Evolutionary conservation across 1,140 invertebrate species (phyloP).

Genomic region (Trachymyrmex cornetzi): DNA sequence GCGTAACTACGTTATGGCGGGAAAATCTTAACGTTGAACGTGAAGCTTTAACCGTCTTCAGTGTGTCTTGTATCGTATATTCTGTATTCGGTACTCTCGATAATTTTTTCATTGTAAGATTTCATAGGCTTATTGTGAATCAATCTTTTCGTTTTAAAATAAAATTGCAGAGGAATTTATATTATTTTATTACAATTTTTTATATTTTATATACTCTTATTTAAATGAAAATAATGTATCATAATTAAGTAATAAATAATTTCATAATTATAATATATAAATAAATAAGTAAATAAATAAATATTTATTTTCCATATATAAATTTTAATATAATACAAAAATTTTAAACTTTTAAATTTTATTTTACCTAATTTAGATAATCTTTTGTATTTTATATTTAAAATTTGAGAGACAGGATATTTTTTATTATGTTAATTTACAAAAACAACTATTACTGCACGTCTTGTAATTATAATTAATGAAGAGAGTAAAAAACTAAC

Average conservation of each 20-base stretch:
- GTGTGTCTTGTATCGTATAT: not conserved
- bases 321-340: not conserved
- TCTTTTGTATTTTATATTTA: no score
- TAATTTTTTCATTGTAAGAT: not conserved
- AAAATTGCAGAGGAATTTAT: not conserved
- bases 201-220: slow-evolving; percentile 9
- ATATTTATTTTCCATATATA: no score
- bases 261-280: no score
- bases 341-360: not conserved
- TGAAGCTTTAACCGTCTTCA: not conserved
- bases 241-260: not conserved
- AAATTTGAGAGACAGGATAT: not conserved
- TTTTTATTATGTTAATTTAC: not conserved
- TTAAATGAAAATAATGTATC: no score
- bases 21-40: slow-evolving; percentile 1
- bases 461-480: not conserved
- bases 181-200: not conserved
- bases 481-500: not conserved
- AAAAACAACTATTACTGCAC: not conserved
- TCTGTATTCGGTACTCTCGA: not conserved
- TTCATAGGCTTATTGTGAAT: not conserved
- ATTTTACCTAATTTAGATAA: no score
- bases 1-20: not conserved
- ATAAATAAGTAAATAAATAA: no score
- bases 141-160: not conserved